Evolutionary conservation across 1,140 invertebrate species (phyloP).

Genomic region (Euglossa dilemma): DNA sequence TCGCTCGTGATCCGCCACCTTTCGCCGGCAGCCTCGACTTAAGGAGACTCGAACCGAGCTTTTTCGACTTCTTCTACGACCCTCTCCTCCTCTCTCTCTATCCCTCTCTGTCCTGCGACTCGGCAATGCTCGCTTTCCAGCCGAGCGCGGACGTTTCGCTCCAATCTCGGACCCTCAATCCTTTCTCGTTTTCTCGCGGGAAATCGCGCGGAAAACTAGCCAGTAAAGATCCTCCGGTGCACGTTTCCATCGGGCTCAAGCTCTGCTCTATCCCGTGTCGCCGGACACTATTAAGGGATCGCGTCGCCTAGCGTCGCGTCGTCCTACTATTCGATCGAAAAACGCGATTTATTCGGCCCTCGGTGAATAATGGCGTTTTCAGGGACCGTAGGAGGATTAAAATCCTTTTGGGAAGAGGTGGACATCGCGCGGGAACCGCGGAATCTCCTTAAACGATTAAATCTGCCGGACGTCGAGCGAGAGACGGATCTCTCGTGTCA

Average conservation of each 20-base stretch:
- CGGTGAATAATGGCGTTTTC: conserved; percentile 34
- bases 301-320: conserved; percentile 16
- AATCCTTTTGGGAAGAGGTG: neutral
- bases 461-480: neutral
- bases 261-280: conserved; percentile 36
- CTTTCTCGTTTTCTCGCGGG: conserved; percentile 73
- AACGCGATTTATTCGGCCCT: conserved; percentile 30
- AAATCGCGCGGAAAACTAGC: conserved; percentile 80
- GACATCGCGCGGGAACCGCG: neutral
- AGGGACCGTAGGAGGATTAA: neutral
- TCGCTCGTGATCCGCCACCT: conserved; percentile 25
- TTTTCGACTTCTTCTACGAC: conserved; percentile 64
- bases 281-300: conserved; percentile 45
- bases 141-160: conserved; percentile 64
- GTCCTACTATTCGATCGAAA: conserved; percentile 27
- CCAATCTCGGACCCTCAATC: conserved; percentile 75
- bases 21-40: conserved; percentile 53
- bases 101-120: neutral
- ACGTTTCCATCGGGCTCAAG: conserved; percentile 38
- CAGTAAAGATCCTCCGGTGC: conserved; percentile 71
- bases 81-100: conserved; percentile 26
- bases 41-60: conserved; percentile 61
- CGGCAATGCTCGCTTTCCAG: conserved; percentile 44
- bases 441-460: neutral
- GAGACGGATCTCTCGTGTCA: neutral